Evolutionary conservation across 2,888 invertebrate species (phyloP).

Genomic region (Pterostichus madidus): DNA sequence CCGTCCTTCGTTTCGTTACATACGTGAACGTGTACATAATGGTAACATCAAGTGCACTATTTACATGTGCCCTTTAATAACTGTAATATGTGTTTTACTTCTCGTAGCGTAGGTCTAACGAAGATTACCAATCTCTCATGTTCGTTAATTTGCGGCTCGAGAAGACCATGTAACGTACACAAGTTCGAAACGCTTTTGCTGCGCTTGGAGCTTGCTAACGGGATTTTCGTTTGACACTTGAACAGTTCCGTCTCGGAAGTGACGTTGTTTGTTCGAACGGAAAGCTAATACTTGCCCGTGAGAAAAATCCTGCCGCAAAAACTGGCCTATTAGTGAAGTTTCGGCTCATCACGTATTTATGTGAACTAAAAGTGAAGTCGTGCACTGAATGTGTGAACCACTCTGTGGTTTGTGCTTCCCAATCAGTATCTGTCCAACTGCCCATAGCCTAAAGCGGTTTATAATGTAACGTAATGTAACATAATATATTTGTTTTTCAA

Average conservation of each 20-base stretch:
- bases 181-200: constrained; percentile 17
- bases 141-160: constrained; percentile 40
- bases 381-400: constrained; percentile 42
- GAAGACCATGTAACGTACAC: constrained; percentile 26
- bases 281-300: constrained; percentile 53
- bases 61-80: constrained; percentile 35
- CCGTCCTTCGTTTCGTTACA: not conserved
- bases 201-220: constrained; percentile 29
- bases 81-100: constrained; percentile 9
- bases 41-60: not conserved
- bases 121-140: constrained; percentile 41
- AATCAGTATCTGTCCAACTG: not conserved
- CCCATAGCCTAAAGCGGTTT: not conserved
- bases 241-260: constrained; percentile 54
- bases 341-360: constrained; percentile 56
- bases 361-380: constrained; percentile 53
- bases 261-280: constrained; percentile 40
- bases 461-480: too few relatives aligned
- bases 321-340: constrained; percentile 54
- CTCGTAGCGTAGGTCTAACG: not conserved
- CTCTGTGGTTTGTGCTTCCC: not conserved
- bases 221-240: constrained; percentile 60
- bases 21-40: constrained; percentile 9
- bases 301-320: constrained; percentile 45
- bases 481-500: too few relatives aligned